Conservation (phyloP, 1,140 invertebrate species). For the Drosophila willistoni region DNA sequence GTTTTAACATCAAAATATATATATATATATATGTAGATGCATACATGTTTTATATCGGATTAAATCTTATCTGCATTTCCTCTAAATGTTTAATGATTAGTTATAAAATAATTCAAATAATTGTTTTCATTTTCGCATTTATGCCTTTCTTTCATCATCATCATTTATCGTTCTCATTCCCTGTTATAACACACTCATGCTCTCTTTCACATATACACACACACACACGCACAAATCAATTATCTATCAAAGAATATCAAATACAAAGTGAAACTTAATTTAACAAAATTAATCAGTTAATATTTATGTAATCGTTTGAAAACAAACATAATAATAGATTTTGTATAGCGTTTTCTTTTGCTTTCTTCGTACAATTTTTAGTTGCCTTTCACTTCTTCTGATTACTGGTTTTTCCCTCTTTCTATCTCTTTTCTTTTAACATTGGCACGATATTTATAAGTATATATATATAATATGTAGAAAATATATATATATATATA, state of each 20-base stretch:
- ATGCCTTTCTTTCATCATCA: neutral
- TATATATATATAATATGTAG: constrained; percentile 40
- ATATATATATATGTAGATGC: constrained; percentile 46
- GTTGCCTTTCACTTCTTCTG: constrained; percentile 21
- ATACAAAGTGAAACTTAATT: constrained; percentile 48
- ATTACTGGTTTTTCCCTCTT: constrained; percentile 26
- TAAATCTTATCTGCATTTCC: constrained; percentile 21
- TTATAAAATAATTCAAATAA: constrained; percentile 25
- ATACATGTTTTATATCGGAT: constrained; percentile 27
- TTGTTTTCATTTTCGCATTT: neutral
- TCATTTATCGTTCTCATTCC: constrained; percentile 7
- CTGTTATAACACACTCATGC: constrained; percentile 3
- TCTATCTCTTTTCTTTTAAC: constrained; percentile 55
- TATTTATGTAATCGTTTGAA: constrained; percentile 20
- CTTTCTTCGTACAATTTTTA: constrained; percentile 17
- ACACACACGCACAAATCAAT: constrained; percentile 12
- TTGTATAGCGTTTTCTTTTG: neutral
- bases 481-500: constrained; percentile 46
- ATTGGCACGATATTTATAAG: constrained; percentile 73
- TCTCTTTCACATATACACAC: neutral
- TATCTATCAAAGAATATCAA: constrained; percentile 19
- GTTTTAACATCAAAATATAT: constrained; percentile 73
- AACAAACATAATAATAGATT: constrained; percentile 25
- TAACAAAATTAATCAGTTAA: constrained; percentile 49
- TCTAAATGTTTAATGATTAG: constrained; percentile 37